These are phyloP conservation scores for Orchestes rusci DNA, from an alignment of 2,888 invertebrate species.

Conservation along the genomic window DNA sequence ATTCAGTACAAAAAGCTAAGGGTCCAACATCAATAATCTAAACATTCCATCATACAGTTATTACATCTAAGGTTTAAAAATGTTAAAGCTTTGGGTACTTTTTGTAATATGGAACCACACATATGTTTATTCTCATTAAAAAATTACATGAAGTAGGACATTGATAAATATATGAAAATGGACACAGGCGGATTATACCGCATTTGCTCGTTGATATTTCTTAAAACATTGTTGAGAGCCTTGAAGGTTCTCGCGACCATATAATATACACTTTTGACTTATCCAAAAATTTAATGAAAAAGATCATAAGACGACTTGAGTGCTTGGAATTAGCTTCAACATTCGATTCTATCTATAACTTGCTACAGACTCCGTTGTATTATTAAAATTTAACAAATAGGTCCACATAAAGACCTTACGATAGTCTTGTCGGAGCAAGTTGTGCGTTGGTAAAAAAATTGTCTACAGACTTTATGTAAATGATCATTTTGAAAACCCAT, in stretches of 20 bases:
- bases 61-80: conserved; percentile 27
- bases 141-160: conserved; percentile 23
- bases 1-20: conserved; percentile 9
- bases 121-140: conserved; percentile 18
- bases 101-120: conserved; percentile 27
- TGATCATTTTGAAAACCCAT: conserved; percentile 11
- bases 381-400: conserved; percentile 16
- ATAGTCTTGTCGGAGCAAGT: conserved; percentile 19
- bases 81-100: conserved; percentile 25
- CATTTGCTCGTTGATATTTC: conserved; percentile 33
- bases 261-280: too few relatives aligned
- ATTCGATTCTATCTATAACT: too few relatives aligned
- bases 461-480: conserved; percentile 11
- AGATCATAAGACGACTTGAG: too few relatives aligned
- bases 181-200: conserved; percentile 28
- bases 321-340: too few relatives aligned
- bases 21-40: conserved; percentile 21
- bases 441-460: conserved; percentile 21
- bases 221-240: too few relatives aligned
- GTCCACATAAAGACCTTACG: conserved; percentile 13
- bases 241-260: too few relatives aligned
- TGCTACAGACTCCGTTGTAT: too few relatives aligned
- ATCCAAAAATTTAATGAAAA: too few relatives aligned
- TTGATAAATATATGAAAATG: conserved; percentile 27
- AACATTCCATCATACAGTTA: too few relatives aligned